A percentile compares a stretch with the other conserved stretches of the same genome.
These are phyloP conservation scores for Triplophysa bombifrons DNA, from an alignment of 2,797 vertebrate genomes.

Conservation along the genomic window DNA sequence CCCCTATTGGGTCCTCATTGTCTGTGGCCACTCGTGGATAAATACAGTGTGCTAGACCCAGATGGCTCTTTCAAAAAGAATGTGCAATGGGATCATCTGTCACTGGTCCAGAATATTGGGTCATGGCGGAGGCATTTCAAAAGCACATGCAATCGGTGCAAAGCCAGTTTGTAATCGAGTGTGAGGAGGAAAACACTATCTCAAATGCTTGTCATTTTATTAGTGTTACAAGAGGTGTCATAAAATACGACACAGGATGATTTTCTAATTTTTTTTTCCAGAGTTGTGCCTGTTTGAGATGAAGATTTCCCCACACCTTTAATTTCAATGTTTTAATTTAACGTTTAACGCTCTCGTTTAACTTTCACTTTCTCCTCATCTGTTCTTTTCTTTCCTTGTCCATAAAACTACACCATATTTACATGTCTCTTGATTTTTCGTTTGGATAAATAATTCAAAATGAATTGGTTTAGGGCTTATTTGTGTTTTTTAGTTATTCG, in stretches of 20 bases:
- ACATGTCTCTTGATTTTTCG: no score
- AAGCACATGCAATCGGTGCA: constrained; percentile 36
- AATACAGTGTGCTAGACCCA: constrained; percentile 40
- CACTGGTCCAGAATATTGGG: constrained; percentile 46
- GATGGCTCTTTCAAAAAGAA: constrained; percentile 50
- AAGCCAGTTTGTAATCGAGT: constrained; percentile 28
- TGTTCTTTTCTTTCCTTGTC: no score
- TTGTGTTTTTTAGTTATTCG: no score
- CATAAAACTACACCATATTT: no score
- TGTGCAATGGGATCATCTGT: constrained; percentile 49
- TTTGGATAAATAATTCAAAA: no score
- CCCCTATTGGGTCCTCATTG: constrained; percentile 8
- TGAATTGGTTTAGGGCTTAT: no score
- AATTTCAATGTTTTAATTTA: neutral
- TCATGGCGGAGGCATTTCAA: constrained; percentile 58
- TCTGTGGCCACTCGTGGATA: constrained; percentile 30
- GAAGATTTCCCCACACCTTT: neutral
- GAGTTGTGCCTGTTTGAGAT: neutral
- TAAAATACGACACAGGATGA: neutral
- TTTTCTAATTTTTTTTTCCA: neutral
- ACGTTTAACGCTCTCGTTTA: no score
- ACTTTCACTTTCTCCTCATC: no score
- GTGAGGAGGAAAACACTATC: constrained; percentile 1
- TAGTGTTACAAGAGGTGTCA: neutral
- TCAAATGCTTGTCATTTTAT: neutral